These are phyloP conservation scores for Cyphomyrus plagiostoma DNA, from an alignment of 2,113 vertebrate species.

Conservation along the genomic window DNA sequence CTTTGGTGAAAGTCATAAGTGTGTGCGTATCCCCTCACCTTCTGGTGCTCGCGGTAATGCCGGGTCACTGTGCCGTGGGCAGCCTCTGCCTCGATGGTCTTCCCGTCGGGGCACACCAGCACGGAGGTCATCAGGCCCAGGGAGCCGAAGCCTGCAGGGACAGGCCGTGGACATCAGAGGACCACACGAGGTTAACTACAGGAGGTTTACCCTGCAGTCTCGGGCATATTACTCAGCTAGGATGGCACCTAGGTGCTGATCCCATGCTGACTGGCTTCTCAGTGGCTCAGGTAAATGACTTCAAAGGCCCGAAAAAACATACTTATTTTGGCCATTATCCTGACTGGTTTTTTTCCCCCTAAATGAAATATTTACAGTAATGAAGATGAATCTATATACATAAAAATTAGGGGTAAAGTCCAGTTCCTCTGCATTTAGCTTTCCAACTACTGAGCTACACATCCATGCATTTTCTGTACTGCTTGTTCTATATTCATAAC, in stretches of 20 bases:
- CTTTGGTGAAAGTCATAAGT: background rate
- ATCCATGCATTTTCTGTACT: background rate
- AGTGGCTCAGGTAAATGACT: background rate
- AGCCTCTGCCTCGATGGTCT: constrained; percentile 92
- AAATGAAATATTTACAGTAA: background rate
- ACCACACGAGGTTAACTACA: background rate
- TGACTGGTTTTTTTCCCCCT: background rate
- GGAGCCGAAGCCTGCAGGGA: constrained; percentile 79
- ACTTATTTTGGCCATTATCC: background rate
- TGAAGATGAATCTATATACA: background rate
- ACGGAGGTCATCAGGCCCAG: constrained; percentile 94
- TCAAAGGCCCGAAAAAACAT: background rate
- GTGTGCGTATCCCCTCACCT: constrained; percentile 56
- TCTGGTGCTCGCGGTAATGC: constrained; percentile 95
- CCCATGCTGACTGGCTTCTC: background rate
- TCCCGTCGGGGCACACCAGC: constrained; percentile 90
- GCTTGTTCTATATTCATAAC: background rate
- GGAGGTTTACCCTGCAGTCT: background rate
- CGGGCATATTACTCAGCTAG: background rate
- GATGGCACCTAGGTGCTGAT: background rate
- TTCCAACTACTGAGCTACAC: background rate
- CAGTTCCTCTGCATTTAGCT: background rate
- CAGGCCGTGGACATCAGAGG: background rate
- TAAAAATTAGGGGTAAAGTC: background rate
- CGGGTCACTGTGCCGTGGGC: constrained; percentile 92